These are phyloP conservation scores for Geotrypetes seraphini DNA, from an alignment of 2,797 vertebrate species.

Conservation along the genomic window DNA sequence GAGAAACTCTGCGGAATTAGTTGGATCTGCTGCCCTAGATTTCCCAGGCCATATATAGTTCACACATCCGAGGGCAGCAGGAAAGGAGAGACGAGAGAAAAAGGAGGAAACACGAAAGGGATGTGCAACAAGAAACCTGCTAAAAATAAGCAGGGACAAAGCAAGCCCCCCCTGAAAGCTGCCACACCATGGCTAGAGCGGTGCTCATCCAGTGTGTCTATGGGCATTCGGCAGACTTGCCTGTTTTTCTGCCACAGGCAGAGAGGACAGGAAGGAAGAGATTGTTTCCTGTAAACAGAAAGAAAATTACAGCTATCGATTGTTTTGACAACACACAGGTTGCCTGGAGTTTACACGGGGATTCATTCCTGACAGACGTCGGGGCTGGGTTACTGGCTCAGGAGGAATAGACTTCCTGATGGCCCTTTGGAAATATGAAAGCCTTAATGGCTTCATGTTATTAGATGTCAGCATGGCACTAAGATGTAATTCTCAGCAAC, in stretches of 20 bases:
- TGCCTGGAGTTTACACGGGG: conserved; percentile 23
- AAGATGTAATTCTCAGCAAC: not conserved
- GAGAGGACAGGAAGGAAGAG: conserved; percentile 52
- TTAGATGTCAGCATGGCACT: not conserved
- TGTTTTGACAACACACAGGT: conserved; percentile 57
- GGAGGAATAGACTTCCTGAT: conserved; percentile 9
- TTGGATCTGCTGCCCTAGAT: conserved; percentile 36
- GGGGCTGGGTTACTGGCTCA: conserved; percentile 3
- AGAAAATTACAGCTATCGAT: conserved; percentile 51
- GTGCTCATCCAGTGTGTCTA: conserved; percentile 28
- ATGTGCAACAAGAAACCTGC: conserved; percentile 20
- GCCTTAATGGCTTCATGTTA: conserved; percentile 8
- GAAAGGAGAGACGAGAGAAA: conserved; percentile 32
- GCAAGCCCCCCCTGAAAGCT: conserved; percentile 8
- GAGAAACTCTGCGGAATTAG: conserved; percentile 50
- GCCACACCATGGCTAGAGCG: not conserved
- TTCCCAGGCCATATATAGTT: conserved; percentile 67
- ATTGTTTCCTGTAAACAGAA: conserved; percentile 57
- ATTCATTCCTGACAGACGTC: conserved; percentile 35
- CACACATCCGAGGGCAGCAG: conserved; percentile 29
- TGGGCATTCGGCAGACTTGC: conserved; percentile 28
- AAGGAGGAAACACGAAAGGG: conserved; percentile 5
- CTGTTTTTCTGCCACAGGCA: conserved; percentile 48
- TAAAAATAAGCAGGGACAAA: conserved; percentile 47
- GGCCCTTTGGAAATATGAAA: conserved; percentile 5